These are phyloP conservation scores for Trichoplusia ni DNA, from an alignment of 1,140 invertebrate genomes.

Conservation along the genomic window DNA sequence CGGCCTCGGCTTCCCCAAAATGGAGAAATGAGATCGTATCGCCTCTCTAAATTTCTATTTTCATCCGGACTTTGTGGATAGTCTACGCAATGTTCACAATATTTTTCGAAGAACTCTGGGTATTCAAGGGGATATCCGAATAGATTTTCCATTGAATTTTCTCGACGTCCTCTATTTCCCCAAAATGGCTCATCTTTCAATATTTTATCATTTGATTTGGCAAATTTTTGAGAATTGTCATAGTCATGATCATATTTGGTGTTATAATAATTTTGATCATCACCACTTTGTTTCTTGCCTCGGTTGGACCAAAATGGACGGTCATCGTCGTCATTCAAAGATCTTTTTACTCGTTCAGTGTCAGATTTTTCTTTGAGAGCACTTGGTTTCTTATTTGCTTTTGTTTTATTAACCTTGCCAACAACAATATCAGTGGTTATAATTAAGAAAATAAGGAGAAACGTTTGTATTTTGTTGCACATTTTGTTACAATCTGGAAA, in stretches of 20 bases:
- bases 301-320: constrained; percentile 44
- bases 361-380: constrained; percentile 40
- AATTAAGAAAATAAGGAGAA: constrained; percentile 49
- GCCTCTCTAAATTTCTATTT: constrained; percentile 37
- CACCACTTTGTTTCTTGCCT: constrained; percentile 41
- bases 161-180: constrained; percentile 61
- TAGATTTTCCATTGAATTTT: constrained; percentile 51
- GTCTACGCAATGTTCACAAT: constrained; percentile 38
- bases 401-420: constrained; percentile 58
- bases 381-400: constrained; percentile 45
- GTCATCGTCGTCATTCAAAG: constrained; percentile 39
- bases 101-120: constrained; percentile 26
- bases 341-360: constrained; percentile 56
- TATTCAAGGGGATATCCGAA: constrained; percentile 30
- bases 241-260: background rate
- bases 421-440: constrained; percentile 50
- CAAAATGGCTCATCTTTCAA: constrained; percentile 64
- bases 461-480: constrained; percentile 47
- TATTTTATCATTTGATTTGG: constrained; percentile 31
- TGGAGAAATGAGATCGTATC: constrained; percentile 45
- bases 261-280: constrained; percentile 1
- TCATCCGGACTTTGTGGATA: background rate
- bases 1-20: constrained; percentile 61
- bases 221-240: constrained; percentile 29
- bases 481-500: constrained; percentile 60